phyloP scores from a whole-genome alignment of 2,797 vertebrate genomes.

The Phylloscopus collybita region DNA sequence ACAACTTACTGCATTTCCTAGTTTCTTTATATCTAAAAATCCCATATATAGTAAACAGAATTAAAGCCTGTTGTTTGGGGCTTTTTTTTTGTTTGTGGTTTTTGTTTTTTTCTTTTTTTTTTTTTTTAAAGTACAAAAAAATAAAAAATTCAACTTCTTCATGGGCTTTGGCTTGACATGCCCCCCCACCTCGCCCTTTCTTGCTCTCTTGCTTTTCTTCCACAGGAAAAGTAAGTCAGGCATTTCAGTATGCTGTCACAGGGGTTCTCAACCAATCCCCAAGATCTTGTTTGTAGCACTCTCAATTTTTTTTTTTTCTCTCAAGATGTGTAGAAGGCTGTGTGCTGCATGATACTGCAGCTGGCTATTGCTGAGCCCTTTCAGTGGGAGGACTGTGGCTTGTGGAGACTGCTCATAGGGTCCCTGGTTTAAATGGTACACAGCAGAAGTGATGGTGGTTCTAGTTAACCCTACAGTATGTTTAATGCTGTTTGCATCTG shows the following conservation, averaged over 20 bases:
- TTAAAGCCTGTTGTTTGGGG: background rate
- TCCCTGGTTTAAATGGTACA: background rate
- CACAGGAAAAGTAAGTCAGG: background rate
- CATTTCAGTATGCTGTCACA: background rate
- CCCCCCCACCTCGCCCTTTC: background rate
- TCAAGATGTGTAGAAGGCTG: background rate
- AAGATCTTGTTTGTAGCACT: background rate
- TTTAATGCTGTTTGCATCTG: background rate
- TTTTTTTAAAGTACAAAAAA: background rate
- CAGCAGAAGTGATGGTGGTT: background rate
- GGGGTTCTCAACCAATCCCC: background rate
- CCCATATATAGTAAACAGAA: background rate
- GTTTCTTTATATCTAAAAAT: background rate
- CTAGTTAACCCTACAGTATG: background rate
- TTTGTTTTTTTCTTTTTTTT: too few species aligned
- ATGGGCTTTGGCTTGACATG: background rate
- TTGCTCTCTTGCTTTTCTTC: background rate
- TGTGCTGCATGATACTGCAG: background rate
- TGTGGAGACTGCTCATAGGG: background rate
- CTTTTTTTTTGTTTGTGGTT: too few species aligned
- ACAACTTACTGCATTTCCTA: background rate
- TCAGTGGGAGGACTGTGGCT: background rate
- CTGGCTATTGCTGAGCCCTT: background rate
- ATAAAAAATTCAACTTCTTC: background rate
- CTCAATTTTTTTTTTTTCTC: background rate